Evolutionary conservation across 2,113 vertebrate genomes (phyloP).

Genomic region (Aptenodytes patagonicus): DNA sequence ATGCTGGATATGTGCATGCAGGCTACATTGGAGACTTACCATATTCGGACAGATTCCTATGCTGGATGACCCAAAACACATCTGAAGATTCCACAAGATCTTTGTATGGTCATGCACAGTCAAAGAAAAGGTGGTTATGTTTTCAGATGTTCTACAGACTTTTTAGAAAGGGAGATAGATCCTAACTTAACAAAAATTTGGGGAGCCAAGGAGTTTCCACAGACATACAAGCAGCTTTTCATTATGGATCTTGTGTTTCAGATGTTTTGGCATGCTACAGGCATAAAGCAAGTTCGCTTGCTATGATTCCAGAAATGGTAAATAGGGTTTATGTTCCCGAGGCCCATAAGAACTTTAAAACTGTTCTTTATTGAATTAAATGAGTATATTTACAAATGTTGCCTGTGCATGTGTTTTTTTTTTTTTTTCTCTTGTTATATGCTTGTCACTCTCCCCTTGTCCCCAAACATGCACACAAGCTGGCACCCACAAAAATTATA

Average conservation of each 20-base stretch:
- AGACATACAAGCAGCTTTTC: neutral
- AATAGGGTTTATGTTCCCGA: neutral
- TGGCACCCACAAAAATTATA: neutral
- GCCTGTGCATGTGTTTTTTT: no score
- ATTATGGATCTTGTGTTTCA: neutral
- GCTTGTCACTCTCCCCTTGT: neutral
- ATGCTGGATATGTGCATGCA: neutral
- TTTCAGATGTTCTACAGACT: neutral
- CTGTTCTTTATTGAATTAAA: neutral
- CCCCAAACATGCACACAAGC: neutral
- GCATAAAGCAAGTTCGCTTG: neutral
- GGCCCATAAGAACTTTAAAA: neutral
- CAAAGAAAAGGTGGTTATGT: neutral
- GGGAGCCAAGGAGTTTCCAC: neutral
- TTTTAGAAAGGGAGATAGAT: neutral
- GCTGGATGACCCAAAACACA: neutral
- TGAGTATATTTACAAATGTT: neutral
- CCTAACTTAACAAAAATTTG: neutral
- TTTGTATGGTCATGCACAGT: neutral
- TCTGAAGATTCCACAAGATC: neutral
- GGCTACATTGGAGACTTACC: neutral
- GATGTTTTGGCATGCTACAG: neutral
- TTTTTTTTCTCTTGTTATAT: neutral
- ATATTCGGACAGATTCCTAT: neutral
- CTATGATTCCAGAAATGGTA: neutral